A percentile compares a stretch with the other conserved stretches of the same genome.
phyloP scores from a whole-genome alignment of 2,888 invertebrate species.

The Melolontha melolontha region DNA sequence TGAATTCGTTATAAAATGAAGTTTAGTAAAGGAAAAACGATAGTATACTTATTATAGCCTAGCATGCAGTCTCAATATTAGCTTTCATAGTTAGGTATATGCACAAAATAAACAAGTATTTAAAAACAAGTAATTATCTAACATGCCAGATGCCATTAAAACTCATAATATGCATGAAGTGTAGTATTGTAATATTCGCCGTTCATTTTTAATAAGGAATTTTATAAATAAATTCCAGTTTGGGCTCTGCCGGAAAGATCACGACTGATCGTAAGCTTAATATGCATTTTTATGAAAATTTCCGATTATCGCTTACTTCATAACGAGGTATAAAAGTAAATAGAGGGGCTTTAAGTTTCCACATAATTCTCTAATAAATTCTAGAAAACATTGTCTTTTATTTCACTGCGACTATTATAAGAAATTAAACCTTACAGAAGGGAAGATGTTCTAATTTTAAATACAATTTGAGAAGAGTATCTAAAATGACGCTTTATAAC shows the following conservation, averaged over 20 bases:
- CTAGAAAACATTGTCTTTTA: not conserved
- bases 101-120: slow-evolving; percentile 29
- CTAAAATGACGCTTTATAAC: not conserved
- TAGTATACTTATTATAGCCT: not conserved
- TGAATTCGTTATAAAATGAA: too few species aligned
- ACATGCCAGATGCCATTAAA: slow-evolving; percentile 16
- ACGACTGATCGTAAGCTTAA: slow-evolving; percentile 1
- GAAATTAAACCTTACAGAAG: slow-evolving; percentile 3
- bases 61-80: slow-evolving; percentile 20
- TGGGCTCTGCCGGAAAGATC: not conserved
- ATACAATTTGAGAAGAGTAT: slow-evolving; percentile 3
- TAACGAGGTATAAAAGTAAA: slow-evolving; percentile 33
- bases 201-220: slow-evolving; percentile 35
- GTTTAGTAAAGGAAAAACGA: too few species aligned
- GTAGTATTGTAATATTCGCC: slow-evolving; percentile 16
- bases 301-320: slow-evolving; percentile 27
- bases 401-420: slow-evolving; percentile 8
- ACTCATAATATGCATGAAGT: slow-evolving; percentile 1
- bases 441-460: slow-evolving; percentile 17
- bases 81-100: slow-evolving; percentile 21
- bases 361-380: slow-evolving; percentile 19
- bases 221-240: slow-evolving; percentile 29
- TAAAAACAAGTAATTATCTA: slow-evolving; percentile 16
- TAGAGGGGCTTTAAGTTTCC: slow-evolving; percentile 7
- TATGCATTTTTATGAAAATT: slow-evolving; percentile 35